These are phyloP conservation scores for Sturnus vulgaris DNA, from an alignment of 2,113 vertebrate species.

Conservation along the genomic window DNA sequence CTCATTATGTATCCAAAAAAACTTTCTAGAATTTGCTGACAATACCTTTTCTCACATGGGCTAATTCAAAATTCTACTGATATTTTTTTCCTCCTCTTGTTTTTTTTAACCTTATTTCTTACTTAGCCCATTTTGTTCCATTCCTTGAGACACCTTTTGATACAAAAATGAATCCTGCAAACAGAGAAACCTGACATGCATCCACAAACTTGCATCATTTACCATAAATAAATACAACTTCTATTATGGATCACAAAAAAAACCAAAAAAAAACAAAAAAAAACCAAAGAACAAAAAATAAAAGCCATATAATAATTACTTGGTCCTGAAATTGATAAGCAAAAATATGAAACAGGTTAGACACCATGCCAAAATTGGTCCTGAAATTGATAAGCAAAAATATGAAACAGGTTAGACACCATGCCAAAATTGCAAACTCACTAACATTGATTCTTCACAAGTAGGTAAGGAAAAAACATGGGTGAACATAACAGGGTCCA, in stretches of 20 bases:
- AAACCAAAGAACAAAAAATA: background rate
- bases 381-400: background rate
- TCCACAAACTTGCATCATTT: background rate
- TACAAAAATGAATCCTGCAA: background rate
- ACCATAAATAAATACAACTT: background rate
- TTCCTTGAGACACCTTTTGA: background rate
- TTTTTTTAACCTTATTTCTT: background rate
- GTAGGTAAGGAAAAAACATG: background rate
- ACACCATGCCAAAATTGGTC: background rate
- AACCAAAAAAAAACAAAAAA: too few relatives aligned
- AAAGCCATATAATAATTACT: background rate
- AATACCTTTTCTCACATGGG: background rate
- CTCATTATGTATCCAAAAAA: background rate
- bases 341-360: background rate
- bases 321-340: background rate
- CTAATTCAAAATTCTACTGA: background rate
- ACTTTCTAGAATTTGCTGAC: background rate
- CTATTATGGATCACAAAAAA: background rate
- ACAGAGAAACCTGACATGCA: background rate
- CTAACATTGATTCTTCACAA: background rate
- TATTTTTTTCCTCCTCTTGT: background rate
- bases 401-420: background rate
- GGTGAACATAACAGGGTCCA: accelerated
- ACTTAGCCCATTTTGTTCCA: background rate
- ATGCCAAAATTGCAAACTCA: background rate